Evolutionary conservation across 2,888 invertebrate species (phyloP), one percentile per base, ranked within the genome.

Genomic region (Catotricha subobsoleta): DNA sequence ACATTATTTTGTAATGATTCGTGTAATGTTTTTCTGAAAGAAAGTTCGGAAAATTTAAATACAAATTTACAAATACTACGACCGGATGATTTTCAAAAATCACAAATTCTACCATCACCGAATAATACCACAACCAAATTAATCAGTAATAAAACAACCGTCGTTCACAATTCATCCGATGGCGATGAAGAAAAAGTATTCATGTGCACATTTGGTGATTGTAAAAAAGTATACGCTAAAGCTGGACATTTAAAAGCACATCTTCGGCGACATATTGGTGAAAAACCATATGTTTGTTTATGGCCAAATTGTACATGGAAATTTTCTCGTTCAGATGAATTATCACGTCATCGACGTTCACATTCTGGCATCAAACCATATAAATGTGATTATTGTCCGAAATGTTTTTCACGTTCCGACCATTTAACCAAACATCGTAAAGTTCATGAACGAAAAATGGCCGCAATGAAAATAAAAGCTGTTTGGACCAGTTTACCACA

Each of bases 301-400:
- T 80, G 80, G 79, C 67, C 73, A 3, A 83, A 80, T 33, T 94
- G 92, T 59, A 74, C 75, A 25, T 94, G 92, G 92, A 72, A 81
- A 49, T 94, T 94, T 66, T 91, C 91, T 15, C 71, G 94, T 43
- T 92, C 92, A 0, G 94, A 94, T 58, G 94, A 94, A 62, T 64
- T 94, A 48, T 87, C 91, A 2, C 71, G 94, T 16, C 94, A 94
- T 59, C 76, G 83, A 41, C 72, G 94, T 47, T 91, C 90, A n/a
- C 94, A 94, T 62, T 90, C 90, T 0, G 94, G 94, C 1, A 74
- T 90, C 46, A 92, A 92, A 60, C 94, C 94, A 0, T 94, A 94
- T 62, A 74, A 79, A 44, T 95, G 94, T 60, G 70, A 72, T 43
- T 72, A 84, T 51, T 95, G 94, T 59, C 72, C 77, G 38, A 92